Percentiles rank a stretch among this genome's conserved stretches.
Evolutionary conservation across 2,113 vertebrate genomes (phyloP).

Genomic region (Nothobranchius furzeri): DNA sequence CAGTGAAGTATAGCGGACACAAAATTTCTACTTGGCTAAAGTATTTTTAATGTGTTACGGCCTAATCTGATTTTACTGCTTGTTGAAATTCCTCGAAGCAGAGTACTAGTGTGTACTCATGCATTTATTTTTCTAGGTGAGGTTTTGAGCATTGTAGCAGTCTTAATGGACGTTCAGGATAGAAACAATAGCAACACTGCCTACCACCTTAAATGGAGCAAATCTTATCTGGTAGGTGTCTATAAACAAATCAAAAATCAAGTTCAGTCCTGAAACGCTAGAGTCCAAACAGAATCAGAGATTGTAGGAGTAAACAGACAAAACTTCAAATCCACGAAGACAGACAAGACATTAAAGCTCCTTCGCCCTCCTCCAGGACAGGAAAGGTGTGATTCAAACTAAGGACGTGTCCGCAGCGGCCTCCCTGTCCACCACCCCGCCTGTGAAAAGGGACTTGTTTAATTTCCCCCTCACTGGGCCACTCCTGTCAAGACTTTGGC

Average conservation of each 20-base stretch:
- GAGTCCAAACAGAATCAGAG: conserved; percentile 3
- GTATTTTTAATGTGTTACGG: no score
- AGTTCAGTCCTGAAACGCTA: not conserved
- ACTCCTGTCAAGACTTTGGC: conserved; percentile 72
- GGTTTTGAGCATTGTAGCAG: no score
- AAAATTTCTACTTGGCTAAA: no score
- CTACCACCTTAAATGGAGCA: no score
- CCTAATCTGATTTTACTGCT: no score
- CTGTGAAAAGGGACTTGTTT: conserved; percentile 60
- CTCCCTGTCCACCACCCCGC: conserved; percentile 5
- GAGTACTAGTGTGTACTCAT: no score
- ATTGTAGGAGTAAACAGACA: conserved; percentile 42
- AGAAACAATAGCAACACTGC: no score
- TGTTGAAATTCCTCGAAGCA: no score
- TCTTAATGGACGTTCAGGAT: no score
- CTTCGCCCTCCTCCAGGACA: conserved; percentile 2
- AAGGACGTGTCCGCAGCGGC: conserved; percentile 34
- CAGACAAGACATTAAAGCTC: conserved; percentile 18
- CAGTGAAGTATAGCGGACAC: no score
- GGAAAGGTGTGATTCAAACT: conserved; percentile 37
- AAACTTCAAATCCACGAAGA: conserved; percentile 36
- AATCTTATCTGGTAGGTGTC: no score
- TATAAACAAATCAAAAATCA: not conserved
- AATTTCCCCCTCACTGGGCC: conserved; percentile 67
- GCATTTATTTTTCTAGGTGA: no score